Evolutionary conservation across 1,140 invertebrate species (phyloP), one percentile per base, ranked within the genome.

Genomic region (Tetragnatha versicolor): DNA sequence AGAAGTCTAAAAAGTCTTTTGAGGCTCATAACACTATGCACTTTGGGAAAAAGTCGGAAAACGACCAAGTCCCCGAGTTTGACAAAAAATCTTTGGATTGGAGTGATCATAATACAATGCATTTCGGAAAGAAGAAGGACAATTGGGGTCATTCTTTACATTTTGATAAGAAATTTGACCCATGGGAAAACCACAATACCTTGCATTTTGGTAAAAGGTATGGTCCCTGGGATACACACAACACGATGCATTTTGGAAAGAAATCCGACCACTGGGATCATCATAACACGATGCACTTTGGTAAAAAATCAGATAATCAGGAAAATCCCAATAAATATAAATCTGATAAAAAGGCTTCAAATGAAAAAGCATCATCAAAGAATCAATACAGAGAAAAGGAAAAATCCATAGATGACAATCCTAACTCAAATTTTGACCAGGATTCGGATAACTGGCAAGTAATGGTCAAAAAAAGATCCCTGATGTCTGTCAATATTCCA

Each of bases 171-270:
- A 27, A 22, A 45, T 42, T 12, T 45, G 20, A 65, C 29, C 20
- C 7, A 17, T 65, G 61, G 61, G 35, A 65, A 42, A 1, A 9
- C 0, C 61, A 65, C 20, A 45, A 65, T 9, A 45, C 27, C 6
- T 33, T 51, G n/a, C 42, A 47, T 49, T 47, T 49, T 68, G 65
- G 45, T 0, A 68, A 68, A 47, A 68, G 33, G 22, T 68, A 17
- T 20, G 27, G 33, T 53, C 49, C 49, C 14, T 70, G 68, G 68
- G 47, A 70, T 1, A 22, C 12, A 0, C 68, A 55, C 27, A 70
- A 77, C 22, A 66, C 47, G 14, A 27, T 77, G 73, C 63, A 58
- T n/a, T 79, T 77, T 66, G 73, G 73, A 2, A 77, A 77, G 7
- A 77, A 66, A 53, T 66, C 60, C 2, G 45, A 77, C 33, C 42